Evolutionary conservation across 2,113 vertebrate species (phyloP), one percentile per base, ranked within the genome.

Genomic region (Bettongia penicillata): DNA sequence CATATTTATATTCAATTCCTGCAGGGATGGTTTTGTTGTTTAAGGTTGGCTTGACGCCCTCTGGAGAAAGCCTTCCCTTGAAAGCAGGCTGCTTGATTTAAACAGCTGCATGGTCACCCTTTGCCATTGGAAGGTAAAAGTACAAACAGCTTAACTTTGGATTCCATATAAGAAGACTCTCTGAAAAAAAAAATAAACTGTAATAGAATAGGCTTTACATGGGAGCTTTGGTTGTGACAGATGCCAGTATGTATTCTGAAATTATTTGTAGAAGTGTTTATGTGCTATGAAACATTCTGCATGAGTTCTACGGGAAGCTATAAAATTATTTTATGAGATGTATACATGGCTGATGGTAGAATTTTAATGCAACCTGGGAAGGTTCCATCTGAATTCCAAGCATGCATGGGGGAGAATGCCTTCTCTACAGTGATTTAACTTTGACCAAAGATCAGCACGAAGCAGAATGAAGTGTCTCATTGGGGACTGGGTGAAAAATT

Each of bases 201-300:
- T 97, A 96, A 96, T 77, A 68, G 77, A 94, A 94, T 95, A 96
- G 57, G 89, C 95, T 98, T 96, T 96, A 94, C 31, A 92, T 93
- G 55, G 94, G 95, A 94, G 91, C 84, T 89, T 91, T 57, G 77
- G 94, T 97, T 93, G 93, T 96, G 98, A 98, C 96, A 98, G 94
- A 96, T 95, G 97, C 93, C 93, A 96, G 97, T 97, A 95, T 96
- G 97, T 98, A 96, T 97, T 97, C 97, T 97, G 92, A 97, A 97
- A 98, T 98, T 98, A 98, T 98, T 96, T 98, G 97, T 95, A 97
- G 98, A 98, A 98, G 98, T 98, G 98, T 98, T 99, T 98, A 98
- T 98, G 97, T 97, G 95, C 98, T 98, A 98, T 97, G 98, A 98
- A 98, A 98, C 96, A 93, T 97, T 98, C 96, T 91, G 97, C 95